These are phyloP conservation scores for Eretmochelys imbricata DNA, from an alignment of 2,113 vertebrate species.

Conservation along the genomic window DNA sequence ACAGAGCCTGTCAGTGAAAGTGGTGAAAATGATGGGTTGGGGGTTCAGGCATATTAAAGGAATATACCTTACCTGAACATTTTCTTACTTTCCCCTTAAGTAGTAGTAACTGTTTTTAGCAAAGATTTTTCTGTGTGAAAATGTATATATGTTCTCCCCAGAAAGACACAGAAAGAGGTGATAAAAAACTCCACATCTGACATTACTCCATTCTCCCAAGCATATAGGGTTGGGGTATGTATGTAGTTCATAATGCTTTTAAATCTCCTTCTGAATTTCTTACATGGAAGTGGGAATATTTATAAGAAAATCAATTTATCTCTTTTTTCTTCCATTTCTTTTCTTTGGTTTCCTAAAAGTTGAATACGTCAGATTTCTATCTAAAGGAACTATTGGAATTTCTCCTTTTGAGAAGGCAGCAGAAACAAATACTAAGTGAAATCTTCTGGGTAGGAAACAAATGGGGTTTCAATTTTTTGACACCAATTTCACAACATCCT, in stretches of 20 bases:
- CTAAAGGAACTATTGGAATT: background rate
- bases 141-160: background rate
- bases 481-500: background rate
- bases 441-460: background rate
- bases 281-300: background rate
- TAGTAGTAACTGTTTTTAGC: background rate
- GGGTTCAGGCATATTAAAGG: background rate
- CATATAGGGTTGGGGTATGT: background rate
- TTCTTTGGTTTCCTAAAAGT: background rate
- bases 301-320: background rate
- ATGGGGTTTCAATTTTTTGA: background rate
- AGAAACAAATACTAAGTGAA: background rate
- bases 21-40: background rate
- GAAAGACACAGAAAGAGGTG: background rate
- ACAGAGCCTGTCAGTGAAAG: background rate
- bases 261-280: background rate
- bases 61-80: fast-evolving
- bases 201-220: background rate
- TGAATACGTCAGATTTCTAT: background rate
- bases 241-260: background rate
- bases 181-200: background rate
- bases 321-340: background rate
- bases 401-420: background rate
- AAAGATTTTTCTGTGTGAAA: background rate
- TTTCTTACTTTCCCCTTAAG: background rate